A percentile compares a stretch with the other conserved stretches of the same genome.
Evolutionary conservation across 2,888 invertebrate species (phyloP).

Genomic region (Amblyteles armatorius): DNA sequence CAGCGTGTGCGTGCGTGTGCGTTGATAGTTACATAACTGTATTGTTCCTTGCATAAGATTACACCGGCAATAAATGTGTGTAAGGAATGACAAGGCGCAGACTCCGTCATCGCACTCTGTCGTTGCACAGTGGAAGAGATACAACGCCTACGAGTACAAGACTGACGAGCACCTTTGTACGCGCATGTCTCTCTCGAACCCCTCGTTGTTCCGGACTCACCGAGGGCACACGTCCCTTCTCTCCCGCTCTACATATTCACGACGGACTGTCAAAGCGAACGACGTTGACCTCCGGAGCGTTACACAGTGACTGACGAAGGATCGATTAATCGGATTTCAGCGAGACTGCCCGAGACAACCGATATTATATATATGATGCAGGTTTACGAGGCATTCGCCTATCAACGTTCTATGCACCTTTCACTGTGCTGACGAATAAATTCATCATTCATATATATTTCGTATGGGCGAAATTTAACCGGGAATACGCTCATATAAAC

Average conservation of each 20-base stretch:
- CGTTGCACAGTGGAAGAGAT: conserved; percentile 15
- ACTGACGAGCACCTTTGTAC: conserved; percentile 27
- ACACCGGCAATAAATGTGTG: background rate
- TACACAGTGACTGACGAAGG: conserved; percentile 46
- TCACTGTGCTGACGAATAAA: too few species aligned
- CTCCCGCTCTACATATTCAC: conserved; percentile 14
- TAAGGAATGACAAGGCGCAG: conserved; percentile 20
- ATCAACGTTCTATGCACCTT: background rate
- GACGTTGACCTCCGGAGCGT: conserved; percentile 53
- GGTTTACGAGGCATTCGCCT: background rate
- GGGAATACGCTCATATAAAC: background rate
- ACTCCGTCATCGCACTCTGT: background rate
- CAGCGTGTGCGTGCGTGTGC: background rate
- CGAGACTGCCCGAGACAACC: conserved; percentile 56
- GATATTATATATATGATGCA: conserved; percentile 36
- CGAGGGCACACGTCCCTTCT: background rate
- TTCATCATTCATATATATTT: background rate
- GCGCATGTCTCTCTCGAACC: background rate
- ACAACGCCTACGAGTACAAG: conserved; percentile 19
- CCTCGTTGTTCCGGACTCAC: background rate
- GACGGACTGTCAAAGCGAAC: conserved; percentile 58
- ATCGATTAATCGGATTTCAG: conserved; percentile 70
- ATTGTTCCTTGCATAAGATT: background rate
- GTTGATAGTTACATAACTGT: background rate
- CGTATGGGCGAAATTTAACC: background rate